These are phyloP conservation scores for Coelopa pilipes DNA, from an alignment of 2,888 invertebrate genomes.

Conservation along the genomic window DNA sequence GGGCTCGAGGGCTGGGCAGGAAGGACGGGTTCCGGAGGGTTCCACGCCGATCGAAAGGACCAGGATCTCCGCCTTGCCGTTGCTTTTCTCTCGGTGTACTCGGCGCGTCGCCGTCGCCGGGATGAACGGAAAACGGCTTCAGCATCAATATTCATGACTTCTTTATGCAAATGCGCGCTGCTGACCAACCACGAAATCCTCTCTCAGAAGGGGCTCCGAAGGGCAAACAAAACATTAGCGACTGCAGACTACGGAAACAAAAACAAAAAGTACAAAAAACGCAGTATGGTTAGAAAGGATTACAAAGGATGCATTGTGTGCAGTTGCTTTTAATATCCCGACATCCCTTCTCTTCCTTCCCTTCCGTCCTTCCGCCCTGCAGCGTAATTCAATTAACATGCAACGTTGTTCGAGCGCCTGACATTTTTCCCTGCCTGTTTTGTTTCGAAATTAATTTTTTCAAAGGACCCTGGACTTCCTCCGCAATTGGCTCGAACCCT, in stretches of 20 bases:
- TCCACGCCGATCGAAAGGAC: neutral
- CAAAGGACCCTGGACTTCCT: too few species aligned
- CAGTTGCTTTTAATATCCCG: too few species aligned
- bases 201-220: neutral
- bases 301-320: slow-evolving; percentile 18
- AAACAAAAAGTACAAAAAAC: neutral
- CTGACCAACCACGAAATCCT: slow-evolving; percentile 7
- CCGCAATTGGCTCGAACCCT: too few species aligned
- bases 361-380: neutral
- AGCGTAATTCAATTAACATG: slow-evolving; percentile 20
- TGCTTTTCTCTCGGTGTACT: slow-evolving; percentile 14
- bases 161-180: slow-evolving; percentile 11
- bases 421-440: neutral
- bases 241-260: neutral
- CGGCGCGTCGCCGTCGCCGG: too few species aligned
- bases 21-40: neutral
- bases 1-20: too few species aligned
- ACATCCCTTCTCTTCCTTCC: neutral
- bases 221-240: neutral
- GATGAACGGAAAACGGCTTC: too few species aligned
- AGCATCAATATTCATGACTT: slow-evolving; percentile 16
- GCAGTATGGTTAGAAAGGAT: slow-evolving; percentile 2
- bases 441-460: too few species aligned
- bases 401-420: neutral
- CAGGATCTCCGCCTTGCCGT: neutral